A percentile compares a stretch with the other conserved stretches of the same genome.
Conservation (phyloP, 1,140 invertebrate genomes). For the Saccostrea cuccullata region DNA sequence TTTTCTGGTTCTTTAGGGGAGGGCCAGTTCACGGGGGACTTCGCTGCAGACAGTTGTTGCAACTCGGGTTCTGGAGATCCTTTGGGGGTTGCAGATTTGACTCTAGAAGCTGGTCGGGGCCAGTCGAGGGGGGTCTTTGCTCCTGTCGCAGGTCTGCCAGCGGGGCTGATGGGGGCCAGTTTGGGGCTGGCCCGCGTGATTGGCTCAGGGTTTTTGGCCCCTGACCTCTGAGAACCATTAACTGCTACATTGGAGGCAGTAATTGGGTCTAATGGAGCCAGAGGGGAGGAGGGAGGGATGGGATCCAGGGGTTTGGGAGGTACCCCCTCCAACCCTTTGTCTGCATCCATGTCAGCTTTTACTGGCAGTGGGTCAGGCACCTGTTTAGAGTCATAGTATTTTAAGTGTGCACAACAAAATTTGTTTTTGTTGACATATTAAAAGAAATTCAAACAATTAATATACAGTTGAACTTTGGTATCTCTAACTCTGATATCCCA, state of each 20-base stretch:
- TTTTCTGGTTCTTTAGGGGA: constrained; percentile 60
- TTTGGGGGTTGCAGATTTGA: constrained; percentile 43
- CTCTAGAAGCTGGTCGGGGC: constrained; percentile 38
- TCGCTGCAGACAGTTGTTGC: constrained; percentile 5
- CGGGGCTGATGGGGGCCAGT: constrained; percentile 43
- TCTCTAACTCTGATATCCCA: too few relatives aligned
- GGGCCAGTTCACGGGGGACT: constrained; percentile 54
- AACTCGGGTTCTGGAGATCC: constrained; percentile 49
- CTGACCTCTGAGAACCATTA: constrained; percentile 40
- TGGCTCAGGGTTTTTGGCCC: constrained; percentile 53
- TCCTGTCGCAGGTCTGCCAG: constrained; percentile 30
- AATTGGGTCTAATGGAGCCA: not conserved
- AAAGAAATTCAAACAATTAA: too few relatives aligned
- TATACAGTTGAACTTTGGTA: too few relatives aligned
- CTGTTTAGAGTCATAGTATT: constrained; percentile 16
- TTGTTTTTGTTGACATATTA: too few relatives aligned
- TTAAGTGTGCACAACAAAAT: too few relatives aligned
- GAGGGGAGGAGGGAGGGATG: not conserved
- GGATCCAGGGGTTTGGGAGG: not conserved
- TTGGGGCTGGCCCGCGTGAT: constrained; percentile 41
- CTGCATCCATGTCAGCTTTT: constrained; percentile 58
- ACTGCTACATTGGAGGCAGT: constrained; percentile 11
- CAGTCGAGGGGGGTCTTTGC: constrained; percentile 44
- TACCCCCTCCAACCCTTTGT: constrained; percentile 29
- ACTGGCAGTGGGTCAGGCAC: constrained; percentile 58